A percentile compares a stretch with the other conserved stretches of the same genome.
Evolutionary conservation across 2,797 vertebrate genomes (phyloP).

Genomic region (Halcyon smyrnensis): DNA sequence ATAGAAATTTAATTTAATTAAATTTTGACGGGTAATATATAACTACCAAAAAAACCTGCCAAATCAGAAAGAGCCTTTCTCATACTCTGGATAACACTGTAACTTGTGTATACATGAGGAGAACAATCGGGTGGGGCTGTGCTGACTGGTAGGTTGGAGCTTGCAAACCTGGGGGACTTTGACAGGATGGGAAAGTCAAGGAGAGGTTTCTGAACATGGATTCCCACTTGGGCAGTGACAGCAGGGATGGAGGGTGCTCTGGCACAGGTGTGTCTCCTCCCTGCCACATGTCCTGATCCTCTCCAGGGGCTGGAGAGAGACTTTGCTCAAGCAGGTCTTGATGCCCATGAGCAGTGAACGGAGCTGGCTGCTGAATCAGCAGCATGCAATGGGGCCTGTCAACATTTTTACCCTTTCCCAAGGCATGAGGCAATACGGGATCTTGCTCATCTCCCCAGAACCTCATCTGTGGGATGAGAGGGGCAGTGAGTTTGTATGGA

Average conservation of each 20-base stretch:
- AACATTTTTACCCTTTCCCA: neutral
- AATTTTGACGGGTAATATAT: neutral
- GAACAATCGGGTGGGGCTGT: fast-evolving
- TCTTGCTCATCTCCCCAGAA: neutral
- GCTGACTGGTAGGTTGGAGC: neutral
- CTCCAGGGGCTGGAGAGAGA: neutral
- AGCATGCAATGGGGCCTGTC: fast-evolving
- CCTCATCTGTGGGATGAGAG: neutral
- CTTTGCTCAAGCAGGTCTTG: neutral
- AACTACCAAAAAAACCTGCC: neutral
- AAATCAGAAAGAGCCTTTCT: neutral
- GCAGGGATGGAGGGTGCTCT: neutral
- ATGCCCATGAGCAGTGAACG: neutral
- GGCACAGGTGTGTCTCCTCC: neutral
- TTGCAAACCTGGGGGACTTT: neutral
- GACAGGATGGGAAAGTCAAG: neutral
- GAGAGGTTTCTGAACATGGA: neutral
- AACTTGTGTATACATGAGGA: neutral
- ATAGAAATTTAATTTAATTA: neutral
- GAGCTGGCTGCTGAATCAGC: neutral
- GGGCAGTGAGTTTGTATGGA: neutral
- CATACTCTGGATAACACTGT: neutral
- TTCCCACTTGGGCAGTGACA: neutral
- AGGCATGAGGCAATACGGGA: neutral
- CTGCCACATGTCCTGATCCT: neutral